phyloP scores from a whole-genome alignment of 2,113 vertebrate species.

The Lontra canadensis region DNA sequence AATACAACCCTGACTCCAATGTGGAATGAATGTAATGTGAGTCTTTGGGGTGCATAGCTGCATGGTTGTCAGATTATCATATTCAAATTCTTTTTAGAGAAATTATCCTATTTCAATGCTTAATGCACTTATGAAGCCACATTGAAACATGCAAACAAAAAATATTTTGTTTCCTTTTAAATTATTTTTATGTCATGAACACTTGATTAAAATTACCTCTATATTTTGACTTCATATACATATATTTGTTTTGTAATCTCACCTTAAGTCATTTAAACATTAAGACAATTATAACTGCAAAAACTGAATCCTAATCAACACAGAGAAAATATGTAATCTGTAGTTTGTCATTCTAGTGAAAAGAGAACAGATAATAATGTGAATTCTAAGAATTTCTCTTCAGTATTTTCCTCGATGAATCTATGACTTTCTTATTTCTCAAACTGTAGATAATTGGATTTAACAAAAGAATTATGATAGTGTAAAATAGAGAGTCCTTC shows the following conservation, averaged over 20 bases:
- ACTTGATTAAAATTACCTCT: background rate
- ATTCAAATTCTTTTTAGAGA: background rate
- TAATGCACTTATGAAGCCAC: background rate
- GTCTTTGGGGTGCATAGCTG: background rate
- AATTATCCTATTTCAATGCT: background rate
- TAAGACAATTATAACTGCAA: background rate
- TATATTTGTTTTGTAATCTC: background rate
- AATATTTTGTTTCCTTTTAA: background rate
- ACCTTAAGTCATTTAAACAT: background rate
- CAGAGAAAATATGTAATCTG: background rate
- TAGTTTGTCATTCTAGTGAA: background rate
- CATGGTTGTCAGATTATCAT: background rate
- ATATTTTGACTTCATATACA: background rate
- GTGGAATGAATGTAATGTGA: background rate
- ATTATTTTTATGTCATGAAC: background rate
- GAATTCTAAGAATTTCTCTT: background rate
- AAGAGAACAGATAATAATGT: background rate
- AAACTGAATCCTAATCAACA: background rate
- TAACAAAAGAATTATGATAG: background rate
- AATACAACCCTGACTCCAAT: background rate
- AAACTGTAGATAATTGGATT: background rate
- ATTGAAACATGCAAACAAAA: background rate
- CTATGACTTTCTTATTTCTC: conserved; percentile 24
- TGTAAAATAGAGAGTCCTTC: background rate
- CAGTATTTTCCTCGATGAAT: background rate